phyloP scores from a whole-genome alignment of 1,140 invertebrate species.

The Drosophila simulans region DNA sequence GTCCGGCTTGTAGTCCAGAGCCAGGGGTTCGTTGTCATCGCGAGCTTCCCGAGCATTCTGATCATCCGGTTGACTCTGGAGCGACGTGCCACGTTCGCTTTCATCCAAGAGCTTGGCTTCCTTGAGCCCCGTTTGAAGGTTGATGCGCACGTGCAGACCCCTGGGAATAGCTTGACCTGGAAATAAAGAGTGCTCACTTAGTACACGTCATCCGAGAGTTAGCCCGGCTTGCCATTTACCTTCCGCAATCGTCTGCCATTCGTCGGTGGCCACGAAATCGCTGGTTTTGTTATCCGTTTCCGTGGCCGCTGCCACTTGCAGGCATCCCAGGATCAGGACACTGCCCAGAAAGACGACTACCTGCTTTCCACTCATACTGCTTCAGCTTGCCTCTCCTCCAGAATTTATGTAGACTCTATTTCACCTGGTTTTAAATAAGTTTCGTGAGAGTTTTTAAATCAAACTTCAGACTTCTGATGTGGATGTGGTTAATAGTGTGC shows the following conservation, averaged over 20 bases:
- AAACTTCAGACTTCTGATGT: conserved; percentile 26
- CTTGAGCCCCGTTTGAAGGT: conserved; percentile 89
- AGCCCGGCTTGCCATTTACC: conserved; percentile 81
- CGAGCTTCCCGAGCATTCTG: not conserved
- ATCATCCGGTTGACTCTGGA: conserved; percentile 42
- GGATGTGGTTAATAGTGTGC: conserved; percentile 10
- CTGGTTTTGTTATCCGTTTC: conserved; percentile 49
- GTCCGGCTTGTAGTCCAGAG: conserved; percentile 65
- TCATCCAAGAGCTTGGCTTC: conserved; percentile 90
- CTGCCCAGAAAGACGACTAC: not conserved
- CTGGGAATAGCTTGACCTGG: conserved; percentile 89
- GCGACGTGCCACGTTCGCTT: conserved; percentile 62
- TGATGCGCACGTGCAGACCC: conserved; percentile 90
- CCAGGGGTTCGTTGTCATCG: conserved; percentile 29
- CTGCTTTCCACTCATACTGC: conserved; percentile 15
- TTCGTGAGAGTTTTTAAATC: conserved; percentile 30
- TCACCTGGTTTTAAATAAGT: conserved; percentile 4
- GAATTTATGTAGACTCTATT: conserved; percentile 2
- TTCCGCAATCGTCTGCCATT: conserved; percentile 87
- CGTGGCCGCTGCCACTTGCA: conserved; percentile 12
- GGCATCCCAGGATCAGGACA: conserved; percentile 11
- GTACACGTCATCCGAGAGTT: conserved; percentile 47
- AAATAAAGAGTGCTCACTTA: conserved; percentile 7
- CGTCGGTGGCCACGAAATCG: conserved; percentile 86
- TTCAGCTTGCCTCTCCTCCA: not conserved